Evolutionary conservation across 1,140 invertebrate genomes (phyloP).

Genomic region (Lutraria rhynchaena): DNA sequence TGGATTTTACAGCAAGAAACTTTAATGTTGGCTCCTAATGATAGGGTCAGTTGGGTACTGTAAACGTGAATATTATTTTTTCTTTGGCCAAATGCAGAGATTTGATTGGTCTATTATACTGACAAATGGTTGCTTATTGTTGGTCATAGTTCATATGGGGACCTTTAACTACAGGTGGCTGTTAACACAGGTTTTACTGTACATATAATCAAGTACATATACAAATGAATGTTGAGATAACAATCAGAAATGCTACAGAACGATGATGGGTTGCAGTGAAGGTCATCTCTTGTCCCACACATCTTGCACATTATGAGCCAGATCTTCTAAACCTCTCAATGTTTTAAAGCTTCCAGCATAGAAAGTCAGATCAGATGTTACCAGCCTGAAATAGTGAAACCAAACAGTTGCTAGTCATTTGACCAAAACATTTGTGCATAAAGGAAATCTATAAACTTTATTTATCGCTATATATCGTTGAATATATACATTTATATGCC

Average conservation of each 20-base stretch:
- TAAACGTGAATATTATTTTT: too few relatives aligned
- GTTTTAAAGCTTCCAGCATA: slow-evolving; percentile 96
- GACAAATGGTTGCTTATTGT: background rate
- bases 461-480: slow-evolving; percentile 1
- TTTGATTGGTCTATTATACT: background rate
- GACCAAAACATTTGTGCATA: background rate
- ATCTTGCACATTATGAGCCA: slow-evolving; percentile 70
- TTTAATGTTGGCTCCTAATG: too few relatives aligned
- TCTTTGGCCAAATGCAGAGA: background rate
- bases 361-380: slow-evolving; percentile 97
- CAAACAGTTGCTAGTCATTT: background rate
- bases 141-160: background rate
- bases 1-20: too few relatives aligned
- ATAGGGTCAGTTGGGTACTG: too few relatives aligned
- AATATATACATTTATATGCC: too few relatives aligned
- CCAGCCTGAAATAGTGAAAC: slow-evolving; percentile 85
- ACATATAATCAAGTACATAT: background rate
- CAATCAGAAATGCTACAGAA: background rate
- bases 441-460: background rate
- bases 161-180: background rate
- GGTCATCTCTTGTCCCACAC: slow-evolving; percentile 75
- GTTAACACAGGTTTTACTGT: background rate
- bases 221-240: background rate
- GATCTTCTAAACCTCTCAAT: slow-evolving; percentile 84
- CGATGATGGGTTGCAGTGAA: background rate